A percentile compares a stretch with the other conserved stretches of the same genome.
Evolutionary conservation across 2,113 vertebrate species (phyloP).

Genomic region (Melanocharis versteri): DNA sequence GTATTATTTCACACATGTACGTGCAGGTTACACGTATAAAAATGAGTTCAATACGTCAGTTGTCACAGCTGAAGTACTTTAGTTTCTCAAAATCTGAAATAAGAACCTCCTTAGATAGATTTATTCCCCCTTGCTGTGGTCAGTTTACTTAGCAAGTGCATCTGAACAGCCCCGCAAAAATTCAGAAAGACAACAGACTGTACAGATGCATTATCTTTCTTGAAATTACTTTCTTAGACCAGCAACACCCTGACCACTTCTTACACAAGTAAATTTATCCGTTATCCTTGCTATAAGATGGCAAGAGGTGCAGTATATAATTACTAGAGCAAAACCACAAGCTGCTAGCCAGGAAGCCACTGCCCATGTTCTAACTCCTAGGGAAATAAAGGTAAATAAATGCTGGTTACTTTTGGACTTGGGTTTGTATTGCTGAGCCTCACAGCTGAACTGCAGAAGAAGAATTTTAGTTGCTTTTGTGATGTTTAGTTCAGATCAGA

Average conservation of each 20-base stretch:
- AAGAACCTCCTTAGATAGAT: neutral
- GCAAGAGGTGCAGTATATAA: neutral
- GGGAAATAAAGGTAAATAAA: neutral
- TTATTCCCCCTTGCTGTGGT: neutral
- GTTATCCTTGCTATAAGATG: neutral
- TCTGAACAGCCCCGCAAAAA: neutral
- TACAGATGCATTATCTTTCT: neutral
- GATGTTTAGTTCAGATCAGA: neutral
- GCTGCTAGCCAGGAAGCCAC: neutral
- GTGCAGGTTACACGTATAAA: neutral
- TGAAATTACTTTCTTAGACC: neutral
- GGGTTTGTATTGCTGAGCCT: neutral
- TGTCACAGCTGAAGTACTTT: neutral
- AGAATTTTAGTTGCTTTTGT: neutral
- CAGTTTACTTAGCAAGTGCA: neutral
- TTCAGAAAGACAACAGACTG: neutral
- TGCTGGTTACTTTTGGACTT: neutral
- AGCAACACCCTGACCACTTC: neutral
- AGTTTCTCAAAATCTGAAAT: neutral
- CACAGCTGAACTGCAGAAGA: accelerated
- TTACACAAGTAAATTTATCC: neutral
- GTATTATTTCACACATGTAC: neutral
- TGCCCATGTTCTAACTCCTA: neutral
- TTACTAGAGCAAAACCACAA: neutral
- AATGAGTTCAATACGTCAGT: neutral